Evolutionary conservation across 92 coral and sea anemone genomes (phyloP).

Genomic region (Porites divaricata): DNA sequence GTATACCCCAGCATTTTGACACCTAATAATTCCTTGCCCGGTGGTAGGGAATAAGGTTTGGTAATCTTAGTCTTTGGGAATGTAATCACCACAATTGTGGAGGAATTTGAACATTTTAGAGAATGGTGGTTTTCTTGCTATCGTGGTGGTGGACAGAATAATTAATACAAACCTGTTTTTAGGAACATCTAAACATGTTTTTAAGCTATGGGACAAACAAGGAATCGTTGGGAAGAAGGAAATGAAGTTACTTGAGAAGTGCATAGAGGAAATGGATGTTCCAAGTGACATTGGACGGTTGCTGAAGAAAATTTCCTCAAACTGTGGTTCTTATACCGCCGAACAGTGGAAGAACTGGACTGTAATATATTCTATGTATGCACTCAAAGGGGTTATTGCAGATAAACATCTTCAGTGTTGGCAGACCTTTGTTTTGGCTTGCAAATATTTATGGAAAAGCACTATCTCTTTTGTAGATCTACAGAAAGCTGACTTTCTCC

Average conservation of each 20-base stretch:
- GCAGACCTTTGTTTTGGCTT: conserved; percentile 67
- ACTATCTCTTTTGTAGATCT: conserved; percentile 31
- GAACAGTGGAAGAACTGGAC: conserved; percentile 82
- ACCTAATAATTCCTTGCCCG: no score
- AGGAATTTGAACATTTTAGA: no score
- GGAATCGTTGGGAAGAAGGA: conserved; percentile 37
- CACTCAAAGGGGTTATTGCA: conserved; percentile 48
- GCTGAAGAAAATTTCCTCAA: conserved; percentile 55
- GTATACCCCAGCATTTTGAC: no score
- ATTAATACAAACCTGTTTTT: conserved; percentile 51
- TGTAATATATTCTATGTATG: conserved; percentile 55
- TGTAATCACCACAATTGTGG: no score
- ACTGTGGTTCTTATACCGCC: conserved; percentile 62
- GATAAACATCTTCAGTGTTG: conserved; percentile 64
- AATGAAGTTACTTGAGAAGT: conserved; percentile 46
- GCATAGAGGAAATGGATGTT: conserved; percentile 52
- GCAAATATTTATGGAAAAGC: conserved; percentile 44
- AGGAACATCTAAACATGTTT: conserved; percentile 56
- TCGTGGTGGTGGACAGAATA: no score
- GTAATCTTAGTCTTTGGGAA: no score
- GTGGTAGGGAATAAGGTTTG: no score
- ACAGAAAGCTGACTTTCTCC: conserved; percentile 45
- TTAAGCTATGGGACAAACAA: conserved; percentile 54
- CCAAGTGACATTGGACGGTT: conserved; percentile 63
- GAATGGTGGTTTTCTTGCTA: no score